phyloP scores from a whole-genome alignment of 2,113 vertebrate species.

The Porphyrio hochstetteri region DNA sequence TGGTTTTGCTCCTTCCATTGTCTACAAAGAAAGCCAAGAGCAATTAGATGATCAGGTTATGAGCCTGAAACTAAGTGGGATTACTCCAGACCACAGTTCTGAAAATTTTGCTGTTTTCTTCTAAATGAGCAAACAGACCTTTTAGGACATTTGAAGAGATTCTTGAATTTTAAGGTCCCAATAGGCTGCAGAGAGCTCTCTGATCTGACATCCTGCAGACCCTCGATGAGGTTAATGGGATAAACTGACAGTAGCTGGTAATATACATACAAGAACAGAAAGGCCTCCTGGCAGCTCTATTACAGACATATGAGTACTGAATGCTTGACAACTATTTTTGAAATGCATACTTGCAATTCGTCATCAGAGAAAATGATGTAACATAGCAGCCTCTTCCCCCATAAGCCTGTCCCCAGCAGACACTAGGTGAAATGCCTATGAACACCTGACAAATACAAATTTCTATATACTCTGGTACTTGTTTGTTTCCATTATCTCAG shows the following conservation, averaged over 20 bases:
- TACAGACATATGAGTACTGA: neutral
- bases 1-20: neutral
- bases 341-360: accelerated
- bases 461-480: neutral
- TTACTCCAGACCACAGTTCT: neutral
- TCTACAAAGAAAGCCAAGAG: neutral
- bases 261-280: neutral
- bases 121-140: accelerated
- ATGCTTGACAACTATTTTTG: neutral
- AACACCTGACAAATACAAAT: neutral
- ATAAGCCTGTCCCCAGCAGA: neutral
- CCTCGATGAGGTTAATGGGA: neutral
- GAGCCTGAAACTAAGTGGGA: neutral
- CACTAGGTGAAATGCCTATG: neutral
- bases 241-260: neutral
- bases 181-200: neutral
- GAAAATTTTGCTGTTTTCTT: neutral
- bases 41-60: neutral
- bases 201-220: neutral
- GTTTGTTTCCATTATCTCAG: conserved; percentile 1
- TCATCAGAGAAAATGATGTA: neutral
- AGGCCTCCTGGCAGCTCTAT: neutral
- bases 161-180: neutral
- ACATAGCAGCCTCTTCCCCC: neutral
- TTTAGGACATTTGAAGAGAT: neutral